phyloP scores from a whole-genome alignment of 2,797 vertebrate species.

The Graptemys geographica region DNA sequence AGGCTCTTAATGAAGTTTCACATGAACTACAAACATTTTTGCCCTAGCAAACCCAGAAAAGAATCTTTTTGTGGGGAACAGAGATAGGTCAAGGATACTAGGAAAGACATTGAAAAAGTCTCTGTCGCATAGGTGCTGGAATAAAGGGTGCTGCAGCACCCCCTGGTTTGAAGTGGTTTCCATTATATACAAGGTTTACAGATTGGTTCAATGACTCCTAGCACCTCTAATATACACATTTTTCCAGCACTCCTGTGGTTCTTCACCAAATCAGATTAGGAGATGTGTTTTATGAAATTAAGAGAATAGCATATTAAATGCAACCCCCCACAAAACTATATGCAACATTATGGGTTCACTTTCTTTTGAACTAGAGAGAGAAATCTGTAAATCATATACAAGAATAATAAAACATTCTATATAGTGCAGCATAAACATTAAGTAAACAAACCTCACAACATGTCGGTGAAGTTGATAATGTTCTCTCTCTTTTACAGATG shows the following conservation, averaged over 20 bases:
- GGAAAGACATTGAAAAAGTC: not conserved
- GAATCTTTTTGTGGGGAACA: not conserved
- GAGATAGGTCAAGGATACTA: not conserved
- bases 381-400: not conserved
- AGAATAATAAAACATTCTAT: not conserved
- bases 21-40: not conserved
- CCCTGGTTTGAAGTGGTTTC: too few relatives aligned
- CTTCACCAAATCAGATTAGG: not conserved
- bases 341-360: not conserved
- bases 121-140: too few relatives aligned
- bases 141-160: too few relatives aligned
- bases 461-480: too few relatives aligned
- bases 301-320: not conserved
- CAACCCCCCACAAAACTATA: not conserved
- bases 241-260: not conserved
- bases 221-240: too few relatives aligned
- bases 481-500: not conserved
- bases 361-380: not conserved
- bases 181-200: too few relatives aligned
- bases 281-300: not conserved
- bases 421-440: not conserved
- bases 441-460: not conserved
- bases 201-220: too few relatives aligned
- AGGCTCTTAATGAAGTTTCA: not conserved
- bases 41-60: not conserved